Evolutionary conservation across 2,113 vertebrate species (phyloP).

Genomic region (Nannospalax galili): DNA sequence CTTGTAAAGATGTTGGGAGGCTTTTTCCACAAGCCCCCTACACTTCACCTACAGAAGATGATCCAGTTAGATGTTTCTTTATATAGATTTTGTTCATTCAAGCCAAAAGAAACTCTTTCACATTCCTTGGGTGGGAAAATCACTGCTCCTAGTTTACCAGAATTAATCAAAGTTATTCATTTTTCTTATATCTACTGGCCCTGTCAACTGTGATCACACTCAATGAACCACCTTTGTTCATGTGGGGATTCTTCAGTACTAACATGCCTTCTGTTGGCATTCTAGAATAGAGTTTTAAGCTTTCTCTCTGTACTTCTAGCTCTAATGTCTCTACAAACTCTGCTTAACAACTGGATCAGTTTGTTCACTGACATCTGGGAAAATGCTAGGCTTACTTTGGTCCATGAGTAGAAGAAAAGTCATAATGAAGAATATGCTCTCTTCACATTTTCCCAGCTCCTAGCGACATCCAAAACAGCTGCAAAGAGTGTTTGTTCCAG

Average conservation of each 20-base stretch:
- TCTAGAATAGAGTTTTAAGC: neutral
- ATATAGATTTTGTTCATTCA: conserved; percentile 1
- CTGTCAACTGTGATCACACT: neutral
- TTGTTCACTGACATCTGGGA: conserved; percentile 69
- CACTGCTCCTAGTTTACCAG: neutral
- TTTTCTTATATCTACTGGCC: neutral
- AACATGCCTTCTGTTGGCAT: neutral
- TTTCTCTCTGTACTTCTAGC: conserved; percentile 2
- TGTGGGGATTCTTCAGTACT: neutral
- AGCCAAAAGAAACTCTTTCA: conserved; percentile 14
- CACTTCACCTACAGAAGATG: neutral
- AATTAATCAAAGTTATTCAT: conserved; percentile 5
- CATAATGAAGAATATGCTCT: neutral
- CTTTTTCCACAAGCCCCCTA: neutral
- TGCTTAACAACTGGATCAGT: conserved; percentile 50
- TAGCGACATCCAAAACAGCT: conserved; percentile 55
- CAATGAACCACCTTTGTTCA: neutral
- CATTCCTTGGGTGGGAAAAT: neutral
- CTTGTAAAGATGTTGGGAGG: neutral
- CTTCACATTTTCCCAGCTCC: conserved; percentile 62
- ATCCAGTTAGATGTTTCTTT: neutral
- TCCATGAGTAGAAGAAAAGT: conserved; percentile 65
- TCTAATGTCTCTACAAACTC: conserved; percentile 55
- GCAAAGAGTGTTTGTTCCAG: conserved; percentile 29
- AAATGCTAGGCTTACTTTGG: conserved; percentile 57